These are phyloP conservation scores for Etheostoma spectabile DNA, from an alignment of 2,113 vertebrate genomes.

Conservation along the genomic window DNA sequence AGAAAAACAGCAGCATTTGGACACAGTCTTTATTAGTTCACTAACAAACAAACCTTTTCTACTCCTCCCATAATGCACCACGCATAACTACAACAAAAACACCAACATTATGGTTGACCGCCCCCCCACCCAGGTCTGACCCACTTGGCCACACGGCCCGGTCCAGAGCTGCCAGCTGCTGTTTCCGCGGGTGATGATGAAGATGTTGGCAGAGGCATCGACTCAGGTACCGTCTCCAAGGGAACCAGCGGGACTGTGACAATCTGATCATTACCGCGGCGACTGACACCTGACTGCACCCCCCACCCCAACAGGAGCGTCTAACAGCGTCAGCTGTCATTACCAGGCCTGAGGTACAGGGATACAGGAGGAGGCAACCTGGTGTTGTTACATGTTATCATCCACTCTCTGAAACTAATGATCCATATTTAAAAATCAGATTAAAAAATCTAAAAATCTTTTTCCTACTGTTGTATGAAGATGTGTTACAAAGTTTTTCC, in stretches of 20 bases:
- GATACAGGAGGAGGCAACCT: slow-evolving; percentile 8
- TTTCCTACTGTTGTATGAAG: neutral
- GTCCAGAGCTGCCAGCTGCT: slow-evolving; percentile 68
- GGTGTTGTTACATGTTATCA: neutral
- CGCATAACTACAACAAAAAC: neutral
- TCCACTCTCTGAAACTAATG: neutral
- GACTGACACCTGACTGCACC: slow-evolving; percentile 75
- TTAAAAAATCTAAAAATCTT: neutral
- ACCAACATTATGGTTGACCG: neutral
- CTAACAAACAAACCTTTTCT: neutral
- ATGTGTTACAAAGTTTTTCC: slow-evolving; percentile 70
- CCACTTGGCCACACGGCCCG: slow-evolving; percentile 60
- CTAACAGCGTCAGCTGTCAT: slow-evolving; percentile 54
- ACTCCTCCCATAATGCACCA: slow-evolving; percentile 42
- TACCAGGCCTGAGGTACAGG: slow-evolving; percentile 30
- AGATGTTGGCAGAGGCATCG: slow-evolving; percentile 78
- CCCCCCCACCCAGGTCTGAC: slow-evolving; percentile 53
- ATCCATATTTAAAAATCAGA: slow-evolving; percentile 2
- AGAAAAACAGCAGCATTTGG: neutral
- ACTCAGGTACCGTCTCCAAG: slow-evolving; percentile 78
- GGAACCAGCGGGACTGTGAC: slow-evolving; percentile 72
- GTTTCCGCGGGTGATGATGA: slow-evolving; percentile 75
- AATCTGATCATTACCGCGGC: slow-evolving; percentile 74
- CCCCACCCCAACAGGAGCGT: slow-evolving; percentile 20
- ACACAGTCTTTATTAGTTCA: neutral